phyloP scores from a whole-genome alignment of 2,888 invertebrate genomes.

The Platynereis dumerilii region DNA sequence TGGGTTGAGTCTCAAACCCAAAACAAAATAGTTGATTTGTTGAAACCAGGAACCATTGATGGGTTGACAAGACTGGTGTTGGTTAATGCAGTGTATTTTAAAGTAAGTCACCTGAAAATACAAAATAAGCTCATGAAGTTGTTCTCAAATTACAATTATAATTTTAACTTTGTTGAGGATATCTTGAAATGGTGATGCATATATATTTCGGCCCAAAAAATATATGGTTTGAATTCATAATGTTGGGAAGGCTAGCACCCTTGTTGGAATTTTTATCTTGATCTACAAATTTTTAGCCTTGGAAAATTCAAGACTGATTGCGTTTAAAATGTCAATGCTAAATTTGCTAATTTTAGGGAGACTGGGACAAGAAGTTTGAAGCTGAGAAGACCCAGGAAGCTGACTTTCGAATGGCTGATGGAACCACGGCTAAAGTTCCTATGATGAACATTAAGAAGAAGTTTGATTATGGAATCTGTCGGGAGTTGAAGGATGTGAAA shows the following conservation, averaged over 20 bases:
- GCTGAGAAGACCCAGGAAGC: neutral
- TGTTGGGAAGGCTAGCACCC: no score
- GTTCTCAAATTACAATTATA: no score
- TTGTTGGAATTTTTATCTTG: no score
- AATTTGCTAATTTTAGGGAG: slow-evolving; percentile 16
- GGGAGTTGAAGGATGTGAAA: slow-evolving; percentile 74
- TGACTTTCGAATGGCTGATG: neutral
- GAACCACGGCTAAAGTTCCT: neutral
- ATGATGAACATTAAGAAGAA: slow-evolving; percentile 11
- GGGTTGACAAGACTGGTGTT: slow-evolving; percentile 8
- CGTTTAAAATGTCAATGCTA: no score
- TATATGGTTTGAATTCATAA: no score
- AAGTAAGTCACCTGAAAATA: no score
- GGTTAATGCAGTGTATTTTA: slow-evolving; percentile 23
- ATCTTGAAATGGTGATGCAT: no score
- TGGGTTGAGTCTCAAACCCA: slow-evolving; percentile 86
- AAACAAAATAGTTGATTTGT: slow-evolving; percentile 79
- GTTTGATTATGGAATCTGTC: slow-evolving; percentile 20
- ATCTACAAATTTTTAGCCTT: no score
- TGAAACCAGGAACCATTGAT: slow-evolving; percentile 58
- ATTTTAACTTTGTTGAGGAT: no score
- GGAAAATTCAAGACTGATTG: no score
- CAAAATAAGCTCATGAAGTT: no score
- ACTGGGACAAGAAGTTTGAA: slow-evolving; percentile 17
- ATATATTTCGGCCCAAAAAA: no score